Conservation (phyloP, 2,888 invertebrate species). For the Punctoribates punctum region DNA sequence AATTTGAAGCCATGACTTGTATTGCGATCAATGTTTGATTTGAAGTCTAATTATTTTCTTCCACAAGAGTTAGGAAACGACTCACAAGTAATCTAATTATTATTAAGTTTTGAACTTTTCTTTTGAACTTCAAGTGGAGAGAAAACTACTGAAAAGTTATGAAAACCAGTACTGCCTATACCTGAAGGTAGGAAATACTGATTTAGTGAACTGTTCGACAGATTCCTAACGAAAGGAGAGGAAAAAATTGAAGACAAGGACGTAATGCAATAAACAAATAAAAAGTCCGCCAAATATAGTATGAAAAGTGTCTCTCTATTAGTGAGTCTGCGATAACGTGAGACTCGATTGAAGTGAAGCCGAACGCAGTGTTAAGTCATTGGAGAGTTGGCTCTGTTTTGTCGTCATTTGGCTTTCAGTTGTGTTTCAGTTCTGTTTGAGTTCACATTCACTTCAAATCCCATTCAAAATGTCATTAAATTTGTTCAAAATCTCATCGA, state of each 20-base stretch:
- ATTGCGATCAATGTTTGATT: too few relatives aligned
- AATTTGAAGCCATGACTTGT: too few relatives aligned
- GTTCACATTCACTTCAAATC: not conserved
- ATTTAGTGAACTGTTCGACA: not conserved
- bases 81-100: too few relatives aligned
- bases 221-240: not conserved
- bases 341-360: too few relatives aligned
- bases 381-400: not conserved
- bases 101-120: not conserved
- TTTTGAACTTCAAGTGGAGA: not conserved
- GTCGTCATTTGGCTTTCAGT: conserved; percentile 10
- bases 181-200: conserved; percentile 8
- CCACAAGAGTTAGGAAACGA: too few relatives aligned
- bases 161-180: not conserved
- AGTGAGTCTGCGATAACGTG: not conserved
- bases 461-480: too few relatives aligned
- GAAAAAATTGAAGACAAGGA: conserved; percentile 10
- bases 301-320: conserved; percentile 11
- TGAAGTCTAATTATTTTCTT: too few relatives aligned
- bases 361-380: not conserved
- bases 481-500: too few relatives aligned
- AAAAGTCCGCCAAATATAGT: conserved; percentile 21
- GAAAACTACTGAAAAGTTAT: not conserved
- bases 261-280: not conserved
- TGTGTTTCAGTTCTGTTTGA: not conserved